Percentiles rank a stretch among this genome's conserved stretches.
Conservation (phyloP, 2,888 invertebrate species). For the Amphipoea oculea region DNA sequence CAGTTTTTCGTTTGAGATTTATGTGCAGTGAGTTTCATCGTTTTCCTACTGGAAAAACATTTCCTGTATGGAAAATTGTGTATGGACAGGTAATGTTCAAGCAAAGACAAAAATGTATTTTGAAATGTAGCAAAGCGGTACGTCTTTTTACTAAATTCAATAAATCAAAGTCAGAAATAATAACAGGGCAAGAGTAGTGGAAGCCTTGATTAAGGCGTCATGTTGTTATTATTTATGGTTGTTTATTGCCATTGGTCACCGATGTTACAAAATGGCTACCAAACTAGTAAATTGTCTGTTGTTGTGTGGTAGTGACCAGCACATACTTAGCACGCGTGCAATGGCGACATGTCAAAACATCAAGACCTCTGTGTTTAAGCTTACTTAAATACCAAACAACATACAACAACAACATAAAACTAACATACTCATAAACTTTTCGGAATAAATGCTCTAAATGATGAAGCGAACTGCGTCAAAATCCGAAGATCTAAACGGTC, state of each 20-base stretch:
- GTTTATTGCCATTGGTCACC: slow-evolving; percentile 12
- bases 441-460: not conserved
- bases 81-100: not conserved
- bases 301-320: too few species aligned
- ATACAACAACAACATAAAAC: too few species aligned
- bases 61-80: not conserved
- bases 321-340: too few species aligned
- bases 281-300: not conserved
- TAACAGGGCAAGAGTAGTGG: not conserved
- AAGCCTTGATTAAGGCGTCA: not conserved
- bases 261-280: slow-evolving; percentile 17
- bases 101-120: not conserved
- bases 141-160: not conserved
- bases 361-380: not conserved
- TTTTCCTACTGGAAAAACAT: not conserved
- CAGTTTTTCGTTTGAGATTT: too few species aligned
- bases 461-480: too few species aligned
- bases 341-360: not conserved
- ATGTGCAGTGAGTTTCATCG: too few species aligned
- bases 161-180: slow-evolving; percentile 24
- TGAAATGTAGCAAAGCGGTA: too few species aligned
- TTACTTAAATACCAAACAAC: not conserved
- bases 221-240: slow-evolving; percentile 22
- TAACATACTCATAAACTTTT: not conserved
- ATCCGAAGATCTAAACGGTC: not conserved